Evolutionary conservation across 1,140 invertebrate species (phyloP).

Genomic region (Papilio polytes): DNA sequence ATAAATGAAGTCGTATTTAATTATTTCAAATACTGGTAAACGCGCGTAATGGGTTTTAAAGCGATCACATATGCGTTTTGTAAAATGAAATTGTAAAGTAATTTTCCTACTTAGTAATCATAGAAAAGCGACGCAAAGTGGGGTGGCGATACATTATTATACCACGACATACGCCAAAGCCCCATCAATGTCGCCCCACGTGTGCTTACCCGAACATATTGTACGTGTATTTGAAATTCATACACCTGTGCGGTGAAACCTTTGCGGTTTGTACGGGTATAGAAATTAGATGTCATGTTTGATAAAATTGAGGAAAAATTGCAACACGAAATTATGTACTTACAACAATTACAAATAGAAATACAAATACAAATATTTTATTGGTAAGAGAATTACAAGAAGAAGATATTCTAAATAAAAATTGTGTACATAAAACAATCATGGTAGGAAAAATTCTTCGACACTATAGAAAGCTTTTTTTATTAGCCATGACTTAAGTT

Average conservation of each 20-base stretch:
- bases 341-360: too few relatives aligned
- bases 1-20: not conserved
- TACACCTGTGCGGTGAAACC: slow-evolving; percentile 20
- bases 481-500: too few relatives aligned
- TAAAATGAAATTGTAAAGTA: slow-evolving; percentile 22
- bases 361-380: too few relatives aligned
- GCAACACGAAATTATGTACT: not conserved
- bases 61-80: slow-evolving; percentile 8
- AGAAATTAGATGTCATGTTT: not conserved
- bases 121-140: slow-evolving; percentile 30
- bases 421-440: too few relatives aligned
- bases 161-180: slow-evolving; percentile 14
- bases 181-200: slow-evolving; percentile 31
- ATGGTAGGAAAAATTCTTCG: too few relatives aligned
- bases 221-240: slow-evolving; percentile 31
- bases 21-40: not conserved
- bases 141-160: slow-evolving; percentile 36
- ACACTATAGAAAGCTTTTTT: too few relatives aligned
- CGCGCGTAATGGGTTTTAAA: not conserved
- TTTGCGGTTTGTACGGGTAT: not conserved
- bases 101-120: slow-evolving; percentile 38
- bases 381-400: too few relatives aligned
- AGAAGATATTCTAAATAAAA: too few relatives aligned
- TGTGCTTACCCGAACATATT: slow-evolving; percentile 22
- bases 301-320: slow-evolving; percentile 9